Conservation (phyloP, 2,888 invertebrate species). For the Dasypogon diadema region DNA sequence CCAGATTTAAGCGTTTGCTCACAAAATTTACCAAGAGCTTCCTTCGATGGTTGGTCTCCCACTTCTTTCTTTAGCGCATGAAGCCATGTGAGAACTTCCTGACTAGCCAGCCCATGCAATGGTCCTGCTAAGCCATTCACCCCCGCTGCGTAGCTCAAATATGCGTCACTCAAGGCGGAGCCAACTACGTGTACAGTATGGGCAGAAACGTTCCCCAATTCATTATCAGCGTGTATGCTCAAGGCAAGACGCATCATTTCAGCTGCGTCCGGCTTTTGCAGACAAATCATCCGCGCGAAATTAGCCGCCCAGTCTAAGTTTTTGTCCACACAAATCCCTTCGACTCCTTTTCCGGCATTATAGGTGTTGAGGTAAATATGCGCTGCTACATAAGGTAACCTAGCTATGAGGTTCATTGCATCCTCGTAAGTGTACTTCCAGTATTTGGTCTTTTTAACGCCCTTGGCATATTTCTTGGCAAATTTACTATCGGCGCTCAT, state of each 20-base stretch:
- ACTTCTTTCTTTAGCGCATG: slow-evolving; percentile 85
- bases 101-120: slow-evolving; percentile 87
- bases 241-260: slow-evolving; percentile 83
- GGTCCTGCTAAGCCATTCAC: slow-evolving; percentile 88
- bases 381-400: slow-evolving; percentile 82
- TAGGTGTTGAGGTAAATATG: slow-evolving; percentile 68
- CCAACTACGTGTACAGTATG: slow-evolving; percentile 85
- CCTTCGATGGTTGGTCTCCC: slow-evolving; percentile 84
- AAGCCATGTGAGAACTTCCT: slow-evolving; percentile 91
- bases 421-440: slow-evolving; percentile 84
- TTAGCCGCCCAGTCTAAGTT: slow-evolving; percentile 86
- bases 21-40: slow-evolving; percentile 91
- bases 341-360: slow-evolving; percentile 73
- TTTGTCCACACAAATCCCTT: slow-evolving; percentile 74
- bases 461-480: slow-evolving; percentile 74
- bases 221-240: slow-evolving; percentile 82
- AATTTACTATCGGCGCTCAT: slow-evolving; percentile 83
- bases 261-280: slow-evolving; percentile 73
- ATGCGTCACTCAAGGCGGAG: slow-evolving; percentile 85
- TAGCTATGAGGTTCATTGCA: slow-evolving; percentile 84
- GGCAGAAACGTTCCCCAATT: slow-evolving; percentile 86
- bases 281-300: slow-evolving; percentile 81
- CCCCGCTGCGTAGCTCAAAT: slow-evolving; percentile 82
- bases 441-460: slow-evolving; percentile 76
- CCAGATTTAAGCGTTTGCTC: slow-evolving; percentile 89